phyloP scores from a whole-genome alignment of 2,888 invertebrate genomes.

The Conomelus anceps region DNA sequence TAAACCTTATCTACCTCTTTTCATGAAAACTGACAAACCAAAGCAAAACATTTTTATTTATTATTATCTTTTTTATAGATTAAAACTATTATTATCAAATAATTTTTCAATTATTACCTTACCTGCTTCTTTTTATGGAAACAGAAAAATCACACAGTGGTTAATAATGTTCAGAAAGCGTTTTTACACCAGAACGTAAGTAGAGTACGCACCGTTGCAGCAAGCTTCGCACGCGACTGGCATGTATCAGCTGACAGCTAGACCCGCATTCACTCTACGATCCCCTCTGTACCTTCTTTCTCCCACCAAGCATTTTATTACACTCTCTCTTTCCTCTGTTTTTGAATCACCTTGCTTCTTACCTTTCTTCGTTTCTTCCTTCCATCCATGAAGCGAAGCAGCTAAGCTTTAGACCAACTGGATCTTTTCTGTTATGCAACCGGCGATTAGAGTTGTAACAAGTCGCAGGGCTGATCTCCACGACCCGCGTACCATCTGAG shows the following conservation, averaged over 20 bases:
- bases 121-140: neutral
- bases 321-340: neutral
- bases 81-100: too few relatives aligned
- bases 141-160: neutral
- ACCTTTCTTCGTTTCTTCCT: neutral
- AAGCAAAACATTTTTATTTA: too few relatives aligned
- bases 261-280: neutral
- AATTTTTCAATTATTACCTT: too few relatives aligned
- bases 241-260: neutral
- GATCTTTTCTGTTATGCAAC: neutral
- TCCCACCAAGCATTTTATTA: neutral
- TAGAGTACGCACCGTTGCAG: neutral
- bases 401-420: too few relatives aligned
- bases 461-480: neutral
- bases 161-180: neutral
- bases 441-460: neutral
- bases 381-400: too few relatives aligned
- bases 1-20: neutral
- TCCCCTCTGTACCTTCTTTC: neutral
- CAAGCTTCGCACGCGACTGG: neutral
- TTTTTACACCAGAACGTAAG: neutral
- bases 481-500: too few relatives aligned
- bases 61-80: too few relatives aligned
- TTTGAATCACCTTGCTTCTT: neutral
- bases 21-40: neutral